These are phyloP conservation scores for Alligator sinensis DNA, from an alignment of 2,113 vertebrate genomes.

Conservation along the genomic window DNA sequence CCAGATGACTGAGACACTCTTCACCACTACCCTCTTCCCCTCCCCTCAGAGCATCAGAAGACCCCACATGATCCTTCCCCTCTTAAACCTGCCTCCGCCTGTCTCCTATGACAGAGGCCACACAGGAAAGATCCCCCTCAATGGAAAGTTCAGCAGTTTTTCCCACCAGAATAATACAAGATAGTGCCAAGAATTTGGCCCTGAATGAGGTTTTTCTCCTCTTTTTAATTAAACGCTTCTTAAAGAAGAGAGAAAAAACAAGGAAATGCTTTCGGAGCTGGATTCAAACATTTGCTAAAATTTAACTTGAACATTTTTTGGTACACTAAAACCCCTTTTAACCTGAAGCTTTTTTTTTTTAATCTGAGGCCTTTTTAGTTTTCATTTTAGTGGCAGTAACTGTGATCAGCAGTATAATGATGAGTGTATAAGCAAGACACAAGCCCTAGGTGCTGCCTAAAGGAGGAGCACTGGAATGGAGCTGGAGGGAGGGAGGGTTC, in stretches of 20 bases:
- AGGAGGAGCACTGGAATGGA: too few species aligned
- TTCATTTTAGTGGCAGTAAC: too few species aligned
- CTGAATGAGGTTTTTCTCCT: background rate
- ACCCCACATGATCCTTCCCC: background rate
- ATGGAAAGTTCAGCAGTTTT: background rate
- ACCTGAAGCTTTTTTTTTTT: background rate
- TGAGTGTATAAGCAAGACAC: too few species aligned
- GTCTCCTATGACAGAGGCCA: accelerated
- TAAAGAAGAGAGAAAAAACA: background rate
- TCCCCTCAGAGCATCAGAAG: background rate
- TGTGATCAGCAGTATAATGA: too few species aligned
- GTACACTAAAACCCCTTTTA: background rate
- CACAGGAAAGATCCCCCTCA: background rate
- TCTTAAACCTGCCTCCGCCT: accelerated
- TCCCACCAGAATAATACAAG: background rate
- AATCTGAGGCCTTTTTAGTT: background rate
- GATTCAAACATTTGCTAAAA: background rate
- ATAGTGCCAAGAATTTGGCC: background rate
- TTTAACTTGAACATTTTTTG: background rate
- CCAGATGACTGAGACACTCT: background rate
- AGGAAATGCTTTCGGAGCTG: background rate
- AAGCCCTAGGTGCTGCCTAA: too few species aligned
- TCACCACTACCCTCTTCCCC: background rate
- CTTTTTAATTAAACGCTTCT: background rate
- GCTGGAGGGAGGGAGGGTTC: too few species aligned